phyloP scores from a whole-genome alignment of 2,113 vertebrate genomes.

The Hirundichthys speculiger region DNA sequence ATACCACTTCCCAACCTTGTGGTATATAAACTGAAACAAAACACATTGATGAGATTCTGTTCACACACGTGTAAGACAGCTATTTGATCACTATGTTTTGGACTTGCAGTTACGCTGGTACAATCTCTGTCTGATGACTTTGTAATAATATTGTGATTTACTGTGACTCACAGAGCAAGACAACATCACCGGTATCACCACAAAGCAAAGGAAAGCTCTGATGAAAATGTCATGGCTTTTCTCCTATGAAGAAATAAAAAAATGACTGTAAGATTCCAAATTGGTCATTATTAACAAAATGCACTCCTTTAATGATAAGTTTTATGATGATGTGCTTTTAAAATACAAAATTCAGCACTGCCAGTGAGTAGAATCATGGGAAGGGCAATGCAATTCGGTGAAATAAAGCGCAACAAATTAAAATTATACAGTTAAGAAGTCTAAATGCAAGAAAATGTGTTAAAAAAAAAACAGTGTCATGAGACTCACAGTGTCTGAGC shows the following conservation, averaged over 20 bases:
- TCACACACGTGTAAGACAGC: neutral
- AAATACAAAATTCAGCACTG: neutral
- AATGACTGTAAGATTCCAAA: neutral
- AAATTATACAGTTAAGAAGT: neutral
- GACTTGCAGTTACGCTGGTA: neutral
- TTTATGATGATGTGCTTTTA: no score
- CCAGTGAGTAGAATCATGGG: neutral
- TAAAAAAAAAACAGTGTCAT: neutral
- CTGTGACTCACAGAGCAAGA: slow-evolving; percentile 76
- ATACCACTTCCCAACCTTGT: slow-evolving; percentile 74
- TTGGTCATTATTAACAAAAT: no score
- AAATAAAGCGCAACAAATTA: no score
- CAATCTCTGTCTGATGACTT: neutral
- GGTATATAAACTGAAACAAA: slow-evolving; percentile 78
- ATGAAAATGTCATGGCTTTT: slow-evolving; percentile 40
- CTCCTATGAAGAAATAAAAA: slow-evolving; percentile 54
- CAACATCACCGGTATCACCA: slow-evolving; percentile 72
- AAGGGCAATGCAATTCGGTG: no score
- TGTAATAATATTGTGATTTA: neutral
- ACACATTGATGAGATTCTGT: neutral
- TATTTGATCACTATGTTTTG: neutral
- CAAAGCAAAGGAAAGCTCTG: slow-evolving; percentile 57
- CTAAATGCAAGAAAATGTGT: neutral
- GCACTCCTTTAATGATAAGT: no score
- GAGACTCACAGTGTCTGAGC: slow-evolving; percentile 60